These are phyloP conservation scores for Palythoa grandiflora DNA, from an alignment of 92 coral and sea anemone genomes.

Conservation along the genomic window DNA sequence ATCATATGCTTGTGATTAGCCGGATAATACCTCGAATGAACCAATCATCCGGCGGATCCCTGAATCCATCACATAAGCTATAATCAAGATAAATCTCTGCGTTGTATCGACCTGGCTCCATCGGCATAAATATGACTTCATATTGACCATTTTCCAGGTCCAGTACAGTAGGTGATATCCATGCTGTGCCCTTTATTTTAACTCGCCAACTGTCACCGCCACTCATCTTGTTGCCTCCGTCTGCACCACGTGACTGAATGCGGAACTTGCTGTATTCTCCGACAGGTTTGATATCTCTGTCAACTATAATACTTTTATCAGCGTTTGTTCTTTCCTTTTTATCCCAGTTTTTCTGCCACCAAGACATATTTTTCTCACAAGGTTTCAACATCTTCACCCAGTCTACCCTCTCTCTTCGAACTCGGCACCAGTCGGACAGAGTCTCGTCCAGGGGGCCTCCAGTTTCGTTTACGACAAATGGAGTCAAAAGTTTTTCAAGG, in stretches of 20 bases:
- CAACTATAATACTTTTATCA: slow-evolving; percentile 27
- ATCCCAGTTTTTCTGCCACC: slow-evolving; percentile 61
- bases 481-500: not conserved
- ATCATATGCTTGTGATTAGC: too few relatives aligned
- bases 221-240: slow-evolving; percentile 29
- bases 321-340: slow-evolving; percentile 54
- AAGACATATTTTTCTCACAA: slow-evolving; percentile 55
- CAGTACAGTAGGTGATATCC: slow-evolving; percentile 52
- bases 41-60: slow-evolving; percentile 71
- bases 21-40: slow-evolving; percentile 44
- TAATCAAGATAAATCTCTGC: slow-evolving; percentile 54
- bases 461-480: not conserved
- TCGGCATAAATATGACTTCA: slow-evolving; percentile 55
- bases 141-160: slow-evolving; percentile 67
- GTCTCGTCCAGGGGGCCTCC: not conserved
- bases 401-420: slow-evolving; percentile 60
- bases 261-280: slow-evolving; percentile 58
- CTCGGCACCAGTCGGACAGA: slow-evolving; percentile 69
- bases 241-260: slow-evolving; percentile 50
- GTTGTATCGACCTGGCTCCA: slow-evolving; percentile 59
- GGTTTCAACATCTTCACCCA: slow-evolving; percentile 59
- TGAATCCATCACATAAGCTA: slow-evolving; percentile 65
- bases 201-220: slow-evolving; percentile 75
- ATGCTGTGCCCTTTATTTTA: slow-evolving; percentile 51
- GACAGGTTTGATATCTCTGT: slow-evolving; percentile 48